phyloP scores from a whole-genome alignment of 2,797 vertebrate species.

The Pyrocephalus nanus region DNA sequence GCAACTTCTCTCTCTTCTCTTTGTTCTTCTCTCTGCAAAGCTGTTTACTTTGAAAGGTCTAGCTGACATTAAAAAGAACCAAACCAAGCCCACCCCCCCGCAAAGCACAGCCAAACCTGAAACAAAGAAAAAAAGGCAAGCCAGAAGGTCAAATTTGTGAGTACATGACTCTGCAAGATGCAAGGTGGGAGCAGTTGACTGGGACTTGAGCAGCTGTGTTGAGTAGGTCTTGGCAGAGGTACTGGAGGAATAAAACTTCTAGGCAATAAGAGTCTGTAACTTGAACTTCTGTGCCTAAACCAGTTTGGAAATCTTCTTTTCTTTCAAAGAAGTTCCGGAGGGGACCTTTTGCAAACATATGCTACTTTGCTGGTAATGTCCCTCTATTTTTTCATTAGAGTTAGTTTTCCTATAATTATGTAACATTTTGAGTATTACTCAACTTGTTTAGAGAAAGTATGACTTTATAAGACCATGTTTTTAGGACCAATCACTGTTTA shows the following conservation, averaged over 20 bases:
- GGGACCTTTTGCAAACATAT: neutral
- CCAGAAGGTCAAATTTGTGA: neutral
- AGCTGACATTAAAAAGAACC: neutral
- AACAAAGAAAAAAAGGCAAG: fast-evolving
- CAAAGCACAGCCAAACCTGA: neutral
- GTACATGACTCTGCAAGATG: neutral
- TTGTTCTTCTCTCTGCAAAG: neutral
- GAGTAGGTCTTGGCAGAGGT: neutral
- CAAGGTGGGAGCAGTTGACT: neutral
- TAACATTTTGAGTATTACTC: neutral
- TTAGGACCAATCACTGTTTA: neutral
- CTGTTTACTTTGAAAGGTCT: neutral
- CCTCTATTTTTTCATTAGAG: neutral
- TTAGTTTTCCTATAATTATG: neutral
- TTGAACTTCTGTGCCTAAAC: neutral
- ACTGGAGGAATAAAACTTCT: neutral
- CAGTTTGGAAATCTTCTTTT: neutral
- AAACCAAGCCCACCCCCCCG: neutral
- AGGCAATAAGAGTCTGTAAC: neutral
- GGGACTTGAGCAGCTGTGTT: neutral
- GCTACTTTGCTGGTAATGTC: neutral
- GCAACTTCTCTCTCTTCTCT: neutral
- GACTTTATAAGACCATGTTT: neutral
- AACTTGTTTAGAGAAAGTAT: neutral
- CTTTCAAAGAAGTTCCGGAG: neutral